Evolutionary conservation across 2,113 vertebrate genomes (phyloP).

Genomic region (Entelurus aequoreus): DNA sequence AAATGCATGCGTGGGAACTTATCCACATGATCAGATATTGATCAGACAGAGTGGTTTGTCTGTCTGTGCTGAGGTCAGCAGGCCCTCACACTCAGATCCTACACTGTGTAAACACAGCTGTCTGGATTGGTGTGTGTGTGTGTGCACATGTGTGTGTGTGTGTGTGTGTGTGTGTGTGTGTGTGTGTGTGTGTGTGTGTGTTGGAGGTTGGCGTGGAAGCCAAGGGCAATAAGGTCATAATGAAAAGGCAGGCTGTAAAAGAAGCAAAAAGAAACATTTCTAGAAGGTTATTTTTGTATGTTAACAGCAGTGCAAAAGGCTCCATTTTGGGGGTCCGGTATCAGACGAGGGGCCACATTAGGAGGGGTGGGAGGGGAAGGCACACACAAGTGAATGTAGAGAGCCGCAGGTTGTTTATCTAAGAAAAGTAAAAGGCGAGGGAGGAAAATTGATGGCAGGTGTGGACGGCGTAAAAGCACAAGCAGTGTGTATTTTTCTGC

Average conservation of each 20-base stretch:
- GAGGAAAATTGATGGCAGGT: conserved; percentile 5
- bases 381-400: conserved; percentile 1
- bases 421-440: neutral
- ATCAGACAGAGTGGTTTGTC: conserved; percentile 6
- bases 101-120: conserved; percentile 71
- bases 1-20: conserved; percentile 7
- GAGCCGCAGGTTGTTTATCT: conserved; percentile 13
- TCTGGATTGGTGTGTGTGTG: conserved; percentile 40
- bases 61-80: conserved; percentile 64
- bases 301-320: conserved; percentile 37
- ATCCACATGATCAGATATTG: conserved; percentile 36
- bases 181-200: neutral
- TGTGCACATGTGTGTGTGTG: conserved; percentile 25
- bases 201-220: conserved; percentile 46
- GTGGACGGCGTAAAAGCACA: neutral
- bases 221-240: conserved; percentile 41
- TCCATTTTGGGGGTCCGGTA: conserved; percentile 22
- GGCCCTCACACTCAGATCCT: conserved; percentile 52
- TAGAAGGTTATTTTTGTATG: conserved; percentile 5
- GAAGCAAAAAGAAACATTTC: neutral
- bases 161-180: conserved; percentile 24
- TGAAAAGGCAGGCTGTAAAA: conserved; percentile 8
- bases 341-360: conserved; percentile 32
- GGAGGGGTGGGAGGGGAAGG: conserved; percentile 17
- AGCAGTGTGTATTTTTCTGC: neutral